Base-by-base conservation (phyloP, 1,140 invertebrate species). In the Octopus sinensis region DNA sequence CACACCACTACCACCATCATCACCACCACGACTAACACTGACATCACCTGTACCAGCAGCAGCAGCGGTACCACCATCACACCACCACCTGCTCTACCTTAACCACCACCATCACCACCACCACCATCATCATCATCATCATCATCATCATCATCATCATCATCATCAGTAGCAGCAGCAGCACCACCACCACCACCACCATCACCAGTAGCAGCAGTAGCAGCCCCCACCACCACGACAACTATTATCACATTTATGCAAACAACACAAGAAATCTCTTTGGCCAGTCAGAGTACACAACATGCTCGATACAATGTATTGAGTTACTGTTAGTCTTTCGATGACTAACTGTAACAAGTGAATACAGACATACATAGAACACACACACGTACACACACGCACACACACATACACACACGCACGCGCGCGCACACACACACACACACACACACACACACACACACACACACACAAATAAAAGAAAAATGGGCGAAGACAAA, bases 251-350 rank as follows among this genome's bases (percentile, higher is more conserved):
- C 79, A 51, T 51, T 78, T 56, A 51, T 77, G 81, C 79, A 73
- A 23, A 53, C 53, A 6, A 80, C 79, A 7, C 54, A 76, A 4
- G 80, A 80, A 52, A 52, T 83, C 4, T 78, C 54, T 53, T 73
- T 83, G 9, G 54, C 79, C 12, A 80, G 82, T 79, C 82, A 83
- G 56, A 80, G 78, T 52, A 76, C 56, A 56, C 53, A 75, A 52
- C 53, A 78, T 68, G 78, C 79, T 80, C 79, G 79, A 9, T 80
- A 78, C 76, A 80, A 80, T 17, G 76, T 77, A 53, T 79, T 76
- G 54, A 80, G 82, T 23, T 83, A 78, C 23, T 23, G 23, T 23
- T 23, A 23, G 23, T 23, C 23, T 23, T 23, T 23, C 23, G 23
- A 23, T 23, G 23, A 23, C 23, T 23, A 23, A 23, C 23, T 52